Base-by-base conservation (phyloP, 2,113 vertebrate genomes). In the Urocynchramus pylzowi region DNA sequence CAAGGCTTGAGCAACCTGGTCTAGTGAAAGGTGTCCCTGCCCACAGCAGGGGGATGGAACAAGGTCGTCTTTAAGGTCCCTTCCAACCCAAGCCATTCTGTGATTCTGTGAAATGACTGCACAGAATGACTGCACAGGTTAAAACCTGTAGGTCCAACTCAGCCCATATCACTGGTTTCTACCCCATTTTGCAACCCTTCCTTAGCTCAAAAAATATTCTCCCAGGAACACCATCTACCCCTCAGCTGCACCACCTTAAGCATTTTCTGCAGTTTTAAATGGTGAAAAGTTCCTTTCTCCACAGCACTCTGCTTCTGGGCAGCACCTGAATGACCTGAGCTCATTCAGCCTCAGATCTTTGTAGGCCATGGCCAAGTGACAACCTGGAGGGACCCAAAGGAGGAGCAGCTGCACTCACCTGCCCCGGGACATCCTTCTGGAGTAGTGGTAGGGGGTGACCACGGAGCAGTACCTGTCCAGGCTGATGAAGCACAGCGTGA, bases 401-500 rank as follows among this genome's bases (percentile, higher is more conserved):
- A 82, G 78, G 23, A 91, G 33, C 17, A 42, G 1, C 14, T 35
- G n/a, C 60, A 90, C 97, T 90, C 68, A 95, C 98, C 98, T 97
- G 91, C 94, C 96, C n/a, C 97, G 96, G 60, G 98, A 98, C 98
- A 98, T 98, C 89, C 98, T 97, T 41, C 73, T 97, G 20, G 97
- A 97, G 44, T 98, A 98, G 88, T 97, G 95, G 75, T 96, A 96
- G 0, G 98, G 98, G 5, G 98, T 98, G 60, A 98, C 97, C 53
- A 98, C 97, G 0, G 98, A 98, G 78, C 98, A 98, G 90, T 98
- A 98, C 44, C 97, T 97, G 90, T 98, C 98, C 92, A 98, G 79
- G 89, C 98, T 98, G 47, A 98, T 98, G 84, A 98, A 98, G 87
- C 98, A 98, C 89, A 98, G 87, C 0, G 98, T 98, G 90, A 98